Evolutionary conservation across 1,140 invertebrate species (phyloP).

Genomic region (Caerostris darwini): DNA sequence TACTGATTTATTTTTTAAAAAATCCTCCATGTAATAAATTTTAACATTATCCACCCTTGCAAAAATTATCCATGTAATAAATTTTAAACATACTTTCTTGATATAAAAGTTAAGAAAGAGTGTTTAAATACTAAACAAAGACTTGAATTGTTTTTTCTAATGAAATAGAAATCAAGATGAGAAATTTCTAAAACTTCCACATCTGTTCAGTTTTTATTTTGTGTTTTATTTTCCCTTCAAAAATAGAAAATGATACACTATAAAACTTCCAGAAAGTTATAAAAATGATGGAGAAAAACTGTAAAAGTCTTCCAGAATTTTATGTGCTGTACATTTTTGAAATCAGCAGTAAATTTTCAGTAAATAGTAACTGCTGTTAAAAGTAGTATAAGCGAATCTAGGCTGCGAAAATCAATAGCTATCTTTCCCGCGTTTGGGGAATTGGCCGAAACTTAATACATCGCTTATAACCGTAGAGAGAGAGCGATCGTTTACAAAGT

Average conservation of each 20-base stretch:
- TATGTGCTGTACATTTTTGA: conserved; percentile 53
- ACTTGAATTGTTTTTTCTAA: not conserved
- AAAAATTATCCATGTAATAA: too few species aligned
- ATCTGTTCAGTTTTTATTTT: not conserved
- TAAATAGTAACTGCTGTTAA: not conserved
- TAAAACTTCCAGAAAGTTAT: conserved; percentile 26
- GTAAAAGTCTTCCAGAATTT: not conserved
- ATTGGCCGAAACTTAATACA: not conserved
- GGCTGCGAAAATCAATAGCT: conserved; percentile 4
- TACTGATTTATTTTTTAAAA: too few species aligned
- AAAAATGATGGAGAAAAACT: conserved; percentile 10
- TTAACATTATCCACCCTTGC: too few species aligned
- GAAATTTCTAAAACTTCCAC: not conserved
- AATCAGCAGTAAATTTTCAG: conserved; percentile 23
- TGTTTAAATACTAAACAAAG: too few species aligned
- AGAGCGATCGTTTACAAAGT: not conserved
- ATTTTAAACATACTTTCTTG: too few species aligned
- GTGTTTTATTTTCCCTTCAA: not conserved
- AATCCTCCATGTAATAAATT: too few species aligned
- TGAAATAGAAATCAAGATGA: not conserved
- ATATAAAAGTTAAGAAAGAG: too few species aligned
- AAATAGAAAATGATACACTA: not conserved
- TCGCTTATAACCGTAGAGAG: not conserved
- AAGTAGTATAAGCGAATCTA: not conserved
- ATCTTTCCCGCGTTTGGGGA: not conserved